phyloP scores from a whole-genome alignment of 2,888 invertebrate species.

The Prosapia bicincta region DNA sequence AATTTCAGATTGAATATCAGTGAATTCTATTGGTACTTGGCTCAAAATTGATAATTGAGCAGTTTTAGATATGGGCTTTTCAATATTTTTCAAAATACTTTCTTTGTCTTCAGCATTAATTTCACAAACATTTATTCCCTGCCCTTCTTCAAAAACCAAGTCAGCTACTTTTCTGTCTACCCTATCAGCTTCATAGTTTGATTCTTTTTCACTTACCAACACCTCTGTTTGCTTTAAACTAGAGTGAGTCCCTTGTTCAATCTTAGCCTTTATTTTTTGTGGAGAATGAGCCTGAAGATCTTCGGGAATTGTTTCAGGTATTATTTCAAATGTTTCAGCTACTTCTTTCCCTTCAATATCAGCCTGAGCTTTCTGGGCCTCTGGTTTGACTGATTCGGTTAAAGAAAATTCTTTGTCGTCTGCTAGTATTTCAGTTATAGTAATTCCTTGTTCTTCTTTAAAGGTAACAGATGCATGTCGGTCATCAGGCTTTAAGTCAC shows the following conservation, averaged over 20 bases:
- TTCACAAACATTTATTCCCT: conserved; percentile 45
- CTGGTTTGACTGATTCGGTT: conserved; percentile 34
- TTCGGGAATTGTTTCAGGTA: conserved; percentile 48
- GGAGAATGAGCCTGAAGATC: conserved; percentile 48
- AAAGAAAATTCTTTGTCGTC: conserved; percentile 45
- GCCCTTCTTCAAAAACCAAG: conserved; percentile 52
- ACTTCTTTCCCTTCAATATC: conserved; percentile 48
- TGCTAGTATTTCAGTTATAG: conserved; percentile 39
- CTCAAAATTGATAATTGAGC: conserved; percentile 36
- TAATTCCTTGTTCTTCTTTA: conserved; percentile 36
- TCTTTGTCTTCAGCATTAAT: conserved; percentile 45
- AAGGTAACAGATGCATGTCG: conserved; percentile 30
- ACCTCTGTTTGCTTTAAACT: conserved; percentile 45
- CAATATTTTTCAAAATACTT: conserved; percentile 34
- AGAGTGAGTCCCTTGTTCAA: conserved; percentile 44
- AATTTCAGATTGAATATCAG: conserved; percentile 38
- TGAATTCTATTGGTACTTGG: conserved; percentile 40
- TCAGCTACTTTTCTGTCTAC: conserved; percentile 45
- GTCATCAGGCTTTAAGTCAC: conserved; percentile 31
- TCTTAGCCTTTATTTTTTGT: conserved; percentile 46
- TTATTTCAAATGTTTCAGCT: conserved; percentile 50
- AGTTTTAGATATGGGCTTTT: conserved; percentile 38
- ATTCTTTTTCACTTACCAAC: conserved; percentile 41
- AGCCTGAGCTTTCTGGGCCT: conserved; percentile 36
- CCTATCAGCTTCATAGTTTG: conserved; percentile 30